Evolutionary conservation across 2,888 invertebrate species (phyloP).

Genomic region (Eristalis pertinax): DNA sequence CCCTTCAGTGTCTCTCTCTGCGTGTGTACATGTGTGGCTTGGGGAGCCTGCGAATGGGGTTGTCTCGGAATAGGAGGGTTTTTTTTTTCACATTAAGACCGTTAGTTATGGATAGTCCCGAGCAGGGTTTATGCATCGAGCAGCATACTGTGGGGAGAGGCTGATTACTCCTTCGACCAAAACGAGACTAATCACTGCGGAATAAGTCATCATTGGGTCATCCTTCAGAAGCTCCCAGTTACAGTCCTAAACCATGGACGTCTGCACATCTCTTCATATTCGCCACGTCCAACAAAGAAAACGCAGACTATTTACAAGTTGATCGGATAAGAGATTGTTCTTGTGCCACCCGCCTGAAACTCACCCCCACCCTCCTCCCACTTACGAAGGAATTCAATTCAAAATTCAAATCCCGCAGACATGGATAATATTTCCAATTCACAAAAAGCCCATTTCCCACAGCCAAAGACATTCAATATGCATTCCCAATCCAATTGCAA

Average conservation of each 20-base stretch:
- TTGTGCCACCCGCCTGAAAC: background rate
- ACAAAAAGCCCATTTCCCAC: background rate
- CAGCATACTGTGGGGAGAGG: background rate
- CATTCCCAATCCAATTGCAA: background rate
- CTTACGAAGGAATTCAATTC: too few relatives aligned
- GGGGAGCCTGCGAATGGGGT: background rate
- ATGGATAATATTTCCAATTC: background rate
- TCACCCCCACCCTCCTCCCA: background rate
- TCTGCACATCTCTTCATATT: too few relatives aligned
- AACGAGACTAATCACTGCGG: too few relatives aligned
- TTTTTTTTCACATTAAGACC: constrained; percentile 38
- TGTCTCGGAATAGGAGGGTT: constrained; percentile 45
- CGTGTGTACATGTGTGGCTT: constrained; percentile 15
- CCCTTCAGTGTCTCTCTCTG: constrained; percentile 6
- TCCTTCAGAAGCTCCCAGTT: too few relatives aligned
- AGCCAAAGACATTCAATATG: background rate
- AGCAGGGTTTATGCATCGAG: constrained; percentile 16
- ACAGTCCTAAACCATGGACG: too few relatives aligned
- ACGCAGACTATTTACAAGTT: background rate
- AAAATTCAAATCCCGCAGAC: background rate
- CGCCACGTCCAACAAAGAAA: background rate
- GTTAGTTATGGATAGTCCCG: constrained; percentile 40
- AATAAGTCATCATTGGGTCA: too few relatives aligned
- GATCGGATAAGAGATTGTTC: background rate
- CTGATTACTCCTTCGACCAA: too few relatives aligned